A percentile compares a stretch with the other conserved stretches of the same genome.
These are phyloP conservation scores for Tachuris rubrigastra DNA, from an alignment of 2,113 vertebrate species.

Conservation along the genomic window DNA sequence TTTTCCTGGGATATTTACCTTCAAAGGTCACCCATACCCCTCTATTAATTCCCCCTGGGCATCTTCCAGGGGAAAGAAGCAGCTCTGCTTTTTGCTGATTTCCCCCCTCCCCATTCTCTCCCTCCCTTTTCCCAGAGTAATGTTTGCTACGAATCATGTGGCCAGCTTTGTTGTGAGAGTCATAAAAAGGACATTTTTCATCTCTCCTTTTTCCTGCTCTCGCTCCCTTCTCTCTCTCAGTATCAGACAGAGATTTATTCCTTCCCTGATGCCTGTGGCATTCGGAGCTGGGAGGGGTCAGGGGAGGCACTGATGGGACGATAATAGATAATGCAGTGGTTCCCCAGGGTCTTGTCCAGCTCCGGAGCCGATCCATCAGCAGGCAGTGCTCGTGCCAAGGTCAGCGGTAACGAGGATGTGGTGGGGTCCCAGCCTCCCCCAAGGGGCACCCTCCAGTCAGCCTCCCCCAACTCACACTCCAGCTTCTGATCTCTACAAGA, in stretches of 20 bases:
- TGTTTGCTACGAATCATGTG: slow-evolving; percentile 10
- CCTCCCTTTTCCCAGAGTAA: slow-evolving; percentile 1
- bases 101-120: not conserved
- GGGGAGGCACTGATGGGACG: slow-evolving; percentile 83
- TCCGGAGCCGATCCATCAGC: slow-evolving; percentile 93
- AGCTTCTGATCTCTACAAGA: not conserved
- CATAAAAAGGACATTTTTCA: slow-evolving; percentile 74
- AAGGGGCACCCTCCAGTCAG: slow-evolving; percentile 46
- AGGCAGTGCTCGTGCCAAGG: slow-evolving; percentile 86
- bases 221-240: slow-evolving; percentile 47
- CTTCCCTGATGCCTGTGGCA: slow-evolving; percentile 80
- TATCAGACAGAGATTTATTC: slow-evolving; percentile 96
- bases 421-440: slow-evolving; percentile 76
- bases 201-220: slow-evolving; percentile 64
- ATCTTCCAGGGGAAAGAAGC: not conserved
- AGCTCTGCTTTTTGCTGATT: slow-evolving; percentile 31
- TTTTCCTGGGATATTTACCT: slow-evolving; percentile 40
- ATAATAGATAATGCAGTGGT: slow-evolving; percentile 90
- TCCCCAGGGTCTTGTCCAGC: slow-evolving; percentile 89
- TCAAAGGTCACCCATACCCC: slow-evolving; percentile 49
- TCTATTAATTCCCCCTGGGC: not conserved
- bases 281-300: slow-evolving; percentile 77
- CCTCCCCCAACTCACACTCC: not conserved
- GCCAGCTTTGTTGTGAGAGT: slow-evolving; percentile 64
- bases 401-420: slow-evolving; percentile 95